Conservation (phyloP, 92 coral and sea anemone species). For the Phenganax marumi region DNA sequence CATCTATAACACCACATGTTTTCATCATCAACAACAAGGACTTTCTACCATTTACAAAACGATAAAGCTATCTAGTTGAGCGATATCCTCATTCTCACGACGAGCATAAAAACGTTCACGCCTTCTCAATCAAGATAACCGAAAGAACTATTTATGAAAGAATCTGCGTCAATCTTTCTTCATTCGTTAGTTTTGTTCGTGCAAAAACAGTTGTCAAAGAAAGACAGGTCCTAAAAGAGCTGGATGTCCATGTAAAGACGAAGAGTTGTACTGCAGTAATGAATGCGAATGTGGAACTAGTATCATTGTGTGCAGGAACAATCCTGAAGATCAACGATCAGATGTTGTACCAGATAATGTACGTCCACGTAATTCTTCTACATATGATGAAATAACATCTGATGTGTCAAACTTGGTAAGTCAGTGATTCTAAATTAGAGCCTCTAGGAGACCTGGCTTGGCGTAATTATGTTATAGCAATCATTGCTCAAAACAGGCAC, state of each 20-base stretch:
- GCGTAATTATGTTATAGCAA: no score
- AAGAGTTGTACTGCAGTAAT: neutral
- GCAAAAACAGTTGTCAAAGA: slow-evolving; percentile 3
- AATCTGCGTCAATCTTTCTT: neutral
- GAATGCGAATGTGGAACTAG: slow-evolving; percentile 12
- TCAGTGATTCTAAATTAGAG: neutral
- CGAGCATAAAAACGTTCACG: no score
- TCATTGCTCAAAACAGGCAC: no score
- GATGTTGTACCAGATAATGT: no score
- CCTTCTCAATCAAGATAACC: no score
- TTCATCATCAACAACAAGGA: no score
- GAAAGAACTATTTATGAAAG: neutral
- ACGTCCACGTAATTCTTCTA: neutral
- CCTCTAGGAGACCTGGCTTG: neutral
- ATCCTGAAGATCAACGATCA: neutral
- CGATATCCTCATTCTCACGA: no score
- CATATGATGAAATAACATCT: neutral
- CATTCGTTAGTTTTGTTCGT: neutral
- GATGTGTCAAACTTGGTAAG: neutral
- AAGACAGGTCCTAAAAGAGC: neutral
- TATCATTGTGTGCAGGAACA: neutral
- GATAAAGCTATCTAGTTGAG: no score
- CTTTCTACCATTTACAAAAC: no score
- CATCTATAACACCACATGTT: neutral
- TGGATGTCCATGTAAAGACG: slow-evolving; percentile 19